These are phyloP conservation scores for Volucella bombylans DNA, from an alignment of 2,888 invertebrate species.

Conservation along the genomic window DNA sequence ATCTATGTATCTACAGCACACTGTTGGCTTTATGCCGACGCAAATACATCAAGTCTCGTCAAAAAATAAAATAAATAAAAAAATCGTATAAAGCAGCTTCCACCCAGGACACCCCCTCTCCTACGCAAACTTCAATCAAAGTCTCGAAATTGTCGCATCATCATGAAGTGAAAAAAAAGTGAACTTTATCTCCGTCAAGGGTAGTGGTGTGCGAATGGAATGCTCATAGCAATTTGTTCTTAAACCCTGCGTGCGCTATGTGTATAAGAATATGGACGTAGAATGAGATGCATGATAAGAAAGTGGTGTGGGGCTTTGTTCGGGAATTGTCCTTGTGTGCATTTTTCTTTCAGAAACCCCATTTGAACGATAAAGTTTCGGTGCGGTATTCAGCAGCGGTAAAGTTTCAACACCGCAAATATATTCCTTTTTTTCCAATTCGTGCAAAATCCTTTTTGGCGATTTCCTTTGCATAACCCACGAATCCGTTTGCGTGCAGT, in stretches of 20 bases:
- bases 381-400: neutral
- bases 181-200: slow-evolving; percentile 35
- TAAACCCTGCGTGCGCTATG: neutral
- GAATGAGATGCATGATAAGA: slow-evolving; percentile 43
- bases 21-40: slow-evolving; percentile 9
- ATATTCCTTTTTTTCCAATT: neutral
- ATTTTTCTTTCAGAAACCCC: slow-evolving; percentile 12
- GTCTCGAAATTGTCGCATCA: slow-evolving; percentile 50
- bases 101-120: neutral
- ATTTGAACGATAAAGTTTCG: slow-evolving; percentile 41
- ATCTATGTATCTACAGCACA: slow-evolving; percentile 24
- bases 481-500: slow-evolving; percentile 4
- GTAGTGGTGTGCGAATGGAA: slow-evolving; percentile 26
- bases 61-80: slow-evolving; percentile 43
- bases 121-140: slow-evolving; percentile 45
- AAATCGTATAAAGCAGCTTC: neutral
- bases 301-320: slow-evolving; percentile 16
- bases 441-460: slow-evolving; percentile 13
- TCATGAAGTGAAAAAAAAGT: slow-evolving; percentile 36
- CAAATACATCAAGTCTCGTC: slow-evolving; percentile 39
- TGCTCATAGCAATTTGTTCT: slow-evolving; percentile 49
- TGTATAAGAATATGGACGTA: neutral
- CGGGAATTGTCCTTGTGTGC: slow-evolving; percentile 7
- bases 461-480: slow-evolving; percentile 22
- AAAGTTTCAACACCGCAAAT: slow-evolving; percentile 45